phyloP scores from a whole-genome alignment of 2,113 vertebrate genomes.

The Aptenodytes patagonicus region DNA sequence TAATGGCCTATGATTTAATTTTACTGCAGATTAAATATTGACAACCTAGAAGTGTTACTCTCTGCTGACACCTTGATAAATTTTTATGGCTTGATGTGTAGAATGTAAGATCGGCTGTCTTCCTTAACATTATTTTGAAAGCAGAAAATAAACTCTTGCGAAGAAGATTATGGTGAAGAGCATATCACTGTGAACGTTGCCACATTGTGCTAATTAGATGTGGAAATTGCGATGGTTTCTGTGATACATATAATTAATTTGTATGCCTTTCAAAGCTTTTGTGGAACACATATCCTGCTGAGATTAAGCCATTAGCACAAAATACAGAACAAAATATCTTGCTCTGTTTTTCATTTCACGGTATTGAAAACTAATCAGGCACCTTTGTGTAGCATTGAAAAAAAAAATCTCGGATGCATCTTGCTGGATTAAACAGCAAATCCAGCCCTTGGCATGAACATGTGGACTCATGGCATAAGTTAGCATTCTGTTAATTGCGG shows the following conservation, averaged over 20 bases:
- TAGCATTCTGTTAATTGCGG: neutral
- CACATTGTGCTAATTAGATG: neutral
- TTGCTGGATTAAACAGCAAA: neutral
- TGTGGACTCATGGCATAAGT: neutral
- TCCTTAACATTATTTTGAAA: neutral
- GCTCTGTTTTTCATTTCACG: neutral
- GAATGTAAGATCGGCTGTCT: neutral
- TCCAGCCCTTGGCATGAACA: neutral
- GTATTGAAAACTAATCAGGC: neutral
- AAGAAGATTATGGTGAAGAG: neutral
- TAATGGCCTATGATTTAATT: slow-evolving; percentile 24
- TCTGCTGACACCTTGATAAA: neutral
- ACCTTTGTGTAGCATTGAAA: neutral
- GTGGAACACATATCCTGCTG: neutral
- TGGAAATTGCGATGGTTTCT: neutral
- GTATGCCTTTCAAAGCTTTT: neutral
- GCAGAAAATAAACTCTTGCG: neutral
- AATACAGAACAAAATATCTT: neutral
- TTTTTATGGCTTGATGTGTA: neutral
- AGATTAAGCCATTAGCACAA: neutral
- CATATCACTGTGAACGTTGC: neutral
- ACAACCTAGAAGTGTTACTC: neutral
- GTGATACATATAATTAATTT: neutral
- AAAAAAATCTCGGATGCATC: neutral
- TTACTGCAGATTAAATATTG: slow-evolving; percentile 46